Evolutionary conservation across 2,113 vertebrate species (phyloP).

Genomic region (Megaleporinus macrocephalus): DNA sequence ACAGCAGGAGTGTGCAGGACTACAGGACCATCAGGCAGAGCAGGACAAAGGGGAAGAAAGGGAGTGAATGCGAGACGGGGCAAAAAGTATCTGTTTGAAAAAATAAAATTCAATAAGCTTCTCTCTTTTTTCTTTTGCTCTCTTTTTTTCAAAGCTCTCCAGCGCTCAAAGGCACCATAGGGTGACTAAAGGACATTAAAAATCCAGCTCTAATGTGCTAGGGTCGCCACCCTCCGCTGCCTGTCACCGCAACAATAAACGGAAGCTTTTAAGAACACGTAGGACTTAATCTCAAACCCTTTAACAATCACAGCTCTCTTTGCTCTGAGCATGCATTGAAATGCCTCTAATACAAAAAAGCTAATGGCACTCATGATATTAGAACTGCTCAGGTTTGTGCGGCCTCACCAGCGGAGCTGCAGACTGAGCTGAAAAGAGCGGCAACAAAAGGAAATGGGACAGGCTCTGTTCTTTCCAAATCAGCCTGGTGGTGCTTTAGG

Average conservation of each 20-base stretch:
- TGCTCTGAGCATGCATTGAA: neutral
- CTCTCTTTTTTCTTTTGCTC: neutral
- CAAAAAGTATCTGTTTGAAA: neutral
- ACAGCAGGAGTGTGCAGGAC: neutral
- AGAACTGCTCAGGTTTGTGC: neutral
- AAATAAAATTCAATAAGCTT: neutral
- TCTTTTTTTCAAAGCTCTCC: slow-evolving; percentile 5
- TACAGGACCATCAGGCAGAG: neutral
- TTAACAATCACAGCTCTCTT: neutral
- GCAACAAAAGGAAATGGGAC: neutral
- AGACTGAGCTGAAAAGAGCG: neutral
- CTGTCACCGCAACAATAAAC: slow-evolving; percentile 19
- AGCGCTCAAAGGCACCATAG: neutral
- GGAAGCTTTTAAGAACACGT: slow-evolving; percentile 1
- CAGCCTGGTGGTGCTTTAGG: neutral
- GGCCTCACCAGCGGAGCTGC: neutral
- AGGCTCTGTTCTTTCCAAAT: neutral
- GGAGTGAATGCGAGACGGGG: neutral
- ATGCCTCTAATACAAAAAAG: neutral
- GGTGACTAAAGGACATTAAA: slow-evolving; percentile 11
- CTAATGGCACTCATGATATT: neutral
- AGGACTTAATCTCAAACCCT: slow-evolving; percentile 11
- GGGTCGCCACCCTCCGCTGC: neutral
- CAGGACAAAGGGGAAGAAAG: neutral
- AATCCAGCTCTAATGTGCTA: slow-evolving; percentile 18